phyloP scores from a whole-genome alignment of 64 coral and sea anemone species.

The Stichodactyla helianthus region DNA sequence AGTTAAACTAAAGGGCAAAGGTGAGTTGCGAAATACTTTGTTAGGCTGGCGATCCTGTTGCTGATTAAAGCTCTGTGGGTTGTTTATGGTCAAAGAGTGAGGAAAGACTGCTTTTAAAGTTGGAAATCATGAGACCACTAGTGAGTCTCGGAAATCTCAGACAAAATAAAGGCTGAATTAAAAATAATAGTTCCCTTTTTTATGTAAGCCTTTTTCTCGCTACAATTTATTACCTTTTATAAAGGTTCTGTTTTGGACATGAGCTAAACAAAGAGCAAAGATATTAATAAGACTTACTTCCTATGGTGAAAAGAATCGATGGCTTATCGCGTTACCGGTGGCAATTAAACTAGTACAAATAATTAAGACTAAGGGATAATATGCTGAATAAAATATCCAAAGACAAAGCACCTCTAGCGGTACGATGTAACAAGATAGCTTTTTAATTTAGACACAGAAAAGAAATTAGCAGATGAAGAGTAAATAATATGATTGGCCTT shows the following conservation, averaged over 20 bases:
- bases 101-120: neutral
- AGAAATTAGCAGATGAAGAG: conserved; percentile 33
- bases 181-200: neutral
- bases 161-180: neutral
- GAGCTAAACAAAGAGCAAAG: conserved; percentile 13
- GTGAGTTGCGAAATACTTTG: conserved; percentile 18
- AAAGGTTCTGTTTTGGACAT: conserved; percentile 3
- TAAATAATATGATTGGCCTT: conserved; percentile 8
- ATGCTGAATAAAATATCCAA: conserved; percentile 4
- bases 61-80: neutral
- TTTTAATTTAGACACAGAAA: conserved; percentile 36
- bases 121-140: neutral
- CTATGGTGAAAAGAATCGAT: conserved; percentile 24
- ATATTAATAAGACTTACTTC: conserved; percentile 28
- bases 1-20: conserved; percentile 32
- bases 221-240: conserved; percentile 1
- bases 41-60: neutral
- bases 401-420: conserved; percentile 37
- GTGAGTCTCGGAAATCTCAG: neutral
- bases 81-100: conserved; percentile 15
- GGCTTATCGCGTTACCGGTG: conserved; percentile 32
- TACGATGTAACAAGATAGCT: conserved; percentile 25
- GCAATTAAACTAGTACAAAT: conserved; percentile 29
- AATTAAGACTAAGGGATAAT: conserved; percentile 25
- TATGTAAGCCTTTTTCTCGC: neutral